These are phyloP conservation scores for Pristionchus arcanus DNA, from an alignment of 2,888 invertebrate species.

Conservation along the genomic window DNA sequence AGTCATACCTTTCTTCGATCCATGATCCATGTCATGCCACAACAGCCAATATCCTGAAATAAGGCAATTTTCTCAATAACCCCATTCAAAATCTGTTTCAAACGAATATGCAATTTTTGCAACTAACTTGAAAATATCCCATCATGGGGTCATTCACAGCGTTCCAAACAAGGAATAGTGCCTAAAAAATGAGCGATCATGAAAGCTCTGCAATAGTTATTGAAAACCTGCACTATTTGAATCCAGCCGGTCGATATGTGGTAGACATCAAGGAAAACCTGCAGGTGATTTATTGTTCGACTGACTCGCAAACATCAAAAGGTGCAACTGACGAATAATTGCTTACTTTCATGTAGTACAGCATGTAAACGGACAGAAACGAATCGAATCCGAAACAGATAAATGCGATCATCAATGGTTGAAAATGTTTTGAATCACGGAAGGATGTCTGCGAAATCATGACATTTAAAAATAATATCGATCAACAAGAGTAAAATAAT, in stretches of 20 bases:
- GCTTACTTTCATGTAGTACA: slow-evolving; percentile 41
- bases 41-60: slow-evolving; percentile 66
- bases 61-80: too few species aligned
- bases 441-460: background rate
- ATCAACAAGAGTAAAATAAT: background rate
- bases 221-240: slow-evolving; percentile 61
- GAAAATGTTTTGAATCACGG: slow-evolving; percentile 7
- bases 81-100: background rate
- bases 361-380: slow-evolving; percentile 20
- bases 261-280: slow-evolving; percentile 61
- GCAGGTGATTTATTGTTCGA: background rate
- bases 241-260: slow-evolving; percentile 63
- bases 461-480: too few species aligned
- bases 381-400: slow-evolving; percentile 32
- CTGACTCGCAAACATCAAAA: background rate
- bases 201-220: background rate
- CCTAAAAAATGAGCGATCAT: background rate
- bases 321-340: background rate
- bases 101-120: background rate
- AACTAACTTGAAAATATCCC: slow-evolving; percentile 67
- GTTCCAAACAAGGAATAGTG: slow-evolving; percentile 67
- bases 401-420: slow-evolving; percentile 31
- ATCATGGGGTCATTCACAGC: slow-evolving; percentile 70
- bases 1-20: slow-evolving; percentile 62
- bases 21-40: slow-evolving; percentile 72